Base-by-base conservation (phyloP, 2,888 invertebrate species). In the Mamestra brassicae region DNA sequence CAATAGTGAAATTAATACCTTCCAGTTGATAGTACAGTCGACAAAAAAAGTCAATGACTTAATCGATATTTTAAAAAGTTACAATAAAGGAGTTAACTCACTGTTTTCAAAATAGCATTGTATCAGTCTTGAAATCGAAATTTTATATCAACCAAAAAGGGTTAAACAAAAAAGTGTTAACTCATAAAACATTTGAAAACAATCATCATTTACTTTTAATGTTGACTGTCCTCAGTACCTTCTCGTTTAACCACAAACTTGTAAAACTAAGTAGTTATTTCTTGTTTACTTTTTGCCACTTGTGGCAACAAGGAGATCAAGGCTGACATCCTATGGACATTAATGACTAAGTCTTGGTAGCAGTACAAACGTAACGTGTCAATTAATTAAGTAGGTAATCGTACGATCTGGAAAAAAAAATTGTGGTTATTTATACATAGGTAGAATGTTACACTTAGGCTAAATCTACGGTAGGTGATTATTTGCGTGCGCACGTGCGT, bases 281-380 rank as follows among this genome's bases (percentile, higher is more conserved):
- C n/a, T 63, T 60, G 61, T 73, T 67, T 72, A 73, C 45, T 79
- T 62, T 61, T 68, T 68, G 38, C 50, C 47, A 68, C 52, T 74
- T 52, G 78, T 62, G 52, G 54, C 38, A 61, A 68, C 63, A 58
- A 68, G 36, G 17, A 71, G 65, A 80, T 80, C 81, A 80, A 81
- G 71, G 62, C 17, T 62, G n/a, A 26, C n/a, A 45, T 26, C 13
- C 38, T 63, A 26, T 69, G 34, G 36, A 67, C 38, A 61, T 38
- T 26, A 52, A 69, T 66, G 26, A 54, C 36, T 55, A 13, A 61
- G 68, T 58, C 26, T 52, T 50, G n/a, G 26, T 62, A 65, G 5
- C 15, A 36, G 6, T 66, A 54, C 47, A n/a, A 50, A 54, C 36
- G n/a, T 34, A n/a, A 76, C 13, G 0, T 61, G 17, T 26, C 34